These are phyloP conservation scores for Polyommatus iphigenia DNA, from an alignment of 2,888 invertebrate genomes.

Conservation along the genomic window DNA sequence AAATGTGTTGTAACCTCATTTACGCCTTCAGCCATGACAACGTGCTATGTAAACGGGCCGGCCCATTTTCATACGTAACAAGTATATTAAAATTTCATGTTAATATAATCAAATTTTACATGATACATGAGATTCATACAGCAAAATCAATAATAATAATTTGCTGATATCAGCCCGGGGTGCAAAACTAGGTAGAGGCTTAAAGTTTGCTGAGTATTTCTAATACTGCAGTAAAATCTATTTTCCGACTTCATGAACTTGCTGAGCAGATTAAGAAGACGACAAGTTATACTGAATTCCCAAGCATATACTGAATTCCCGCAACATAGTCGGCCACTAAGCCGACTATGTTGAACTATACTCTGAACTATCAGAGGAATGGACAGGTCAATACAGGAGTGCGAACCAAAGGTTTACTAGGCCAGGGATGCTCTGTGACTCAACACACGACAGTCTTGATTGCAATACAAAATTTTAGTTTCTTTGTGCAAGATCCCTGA, in stretches of 20 bases:
- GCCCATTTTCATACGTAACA: constrained; percentile 21
- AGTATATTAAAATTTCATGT: constrained; percentile 24
- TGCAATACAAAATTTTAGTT: no score
- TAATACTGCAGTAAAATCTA: not conserved
- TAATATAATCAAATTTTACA: not conserved
- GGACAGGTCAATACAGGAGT: no score
- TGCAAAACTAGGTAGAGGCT: not conserved
- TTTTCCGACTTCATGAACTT: not conserved
- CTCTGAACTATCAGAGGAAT: no score
- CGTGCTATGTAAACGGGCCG: not conserved
- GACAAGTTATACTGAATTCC: not conserved
- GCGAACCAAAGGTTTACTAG: no score
- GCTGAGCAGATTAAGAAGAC: not conserved
- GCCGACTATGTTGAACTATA: no score
- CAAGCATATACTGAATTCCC: no score
- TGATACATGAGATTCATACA: not conserved
- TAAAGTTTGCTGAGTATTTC: not conserved
- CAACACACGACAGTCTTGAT: no score
- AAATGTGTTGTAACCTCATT: not conserved
- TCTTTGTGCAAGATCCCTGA: no score
- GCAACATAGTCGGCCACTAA: no score
- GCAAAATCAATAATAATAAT: not conserved
- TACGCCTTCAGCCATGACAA: not conserved
- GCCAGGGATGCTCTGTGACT: no score
- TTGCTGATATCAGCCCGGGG: not conserved